These are phyloP conservation scores for Cordilura impudica DNA, from an alignment of 2,888 invertebrate genomes.

Conservation along the genomic window DNA sequence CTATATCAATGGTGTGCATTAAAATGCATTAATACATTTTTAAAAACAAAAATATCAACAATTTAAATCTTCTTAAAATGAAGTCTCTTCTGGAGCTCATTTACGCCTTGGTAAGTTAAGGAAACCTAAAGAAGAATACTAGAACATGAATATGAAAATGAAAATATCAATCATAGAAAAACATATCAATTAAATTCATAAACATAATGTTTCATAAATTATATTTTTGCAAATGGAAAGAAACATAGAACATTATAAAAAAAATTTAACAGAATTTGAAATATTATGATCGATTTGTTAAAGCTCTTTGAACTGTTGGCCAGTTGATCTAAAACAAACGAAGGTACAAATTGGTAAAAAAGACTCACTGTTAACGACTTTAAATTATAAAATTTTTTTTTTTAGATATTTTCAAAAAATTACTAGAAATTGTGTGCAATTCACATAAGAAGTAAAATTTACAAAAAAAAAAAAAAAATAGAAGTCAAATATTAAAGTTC, in stretches of 20 bases:
- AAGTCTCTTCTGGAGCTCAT: constrained; percentile 99
- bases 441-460: not conserved
- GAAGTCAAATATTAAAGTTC: not conserved
- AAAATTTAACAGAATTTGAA: too few relatives aligned
- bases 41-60: constrained; percentile 60
- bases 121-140: constrained; percentile 48
- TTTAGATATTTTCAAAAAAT: too few relatives aligned
- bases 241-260: constrained; percentile 50
- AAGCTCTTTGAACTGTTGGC: too few relatives aligned
- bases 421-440: too few relatives aligned
- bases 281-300: too few relatives aligned
- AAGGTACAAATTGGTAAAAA: too few relatives aligned
- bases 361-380: too few relatives aligned
- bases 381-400: too few relatives aligned
- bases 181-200: constrained; percentile 36
- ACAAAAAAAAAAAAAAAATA: not conserved
- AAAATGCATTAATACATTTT: constrained; percentile 64
- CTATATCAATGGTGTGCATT: constrained; percentile 66
- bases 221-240: constrained; percentile 19
- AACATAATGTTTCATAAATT: constrained; percentile 1
- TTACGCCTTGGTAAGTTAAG: constrained; percentile 97
- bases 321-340: too few relatives aligned
- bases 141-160: not conserved
- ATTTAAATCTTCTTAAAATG: constrained; percentile 71
- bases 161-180: constrained; percentile 2